These are phyloP conservation scores for Thomomys bottae DNA, from an alignment of 2,113 vertebrate genomes.

Conservation along the genomic window DNA sequence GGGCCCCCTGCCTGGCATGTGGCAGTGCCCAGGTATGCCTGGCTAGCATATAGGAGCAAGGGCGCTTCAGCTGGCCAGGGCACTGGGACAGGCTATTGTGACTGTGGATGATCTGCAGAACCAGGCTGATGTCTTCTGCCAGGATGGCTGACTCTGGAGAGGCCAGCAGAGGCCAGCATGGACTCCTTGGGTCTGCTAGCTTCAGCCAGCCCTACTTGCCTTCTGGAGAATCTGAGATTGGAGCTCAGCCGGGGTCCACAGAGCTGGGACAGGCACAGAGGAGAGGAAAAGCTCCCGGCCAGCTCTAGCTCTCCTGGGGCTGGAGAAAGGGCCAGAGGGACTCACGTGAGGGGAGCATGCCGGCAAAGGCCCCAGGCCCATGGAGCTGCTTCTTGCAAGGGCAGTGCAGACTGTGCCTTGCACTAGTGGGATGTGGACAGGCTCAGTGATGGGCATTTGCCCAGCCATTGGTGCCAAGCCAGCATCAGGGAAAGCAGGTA, in stretches of 20 bases:
- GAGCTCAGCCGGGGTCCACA: not conserved
- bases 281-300: not conserved
- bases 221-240: no score
- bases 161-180: not conserved
- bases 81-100: not conserved
- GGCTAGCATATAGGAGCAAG: not conserved
- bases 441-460: not conserved
- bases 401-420: accelerated
- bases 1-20: not conserved
- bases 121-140: not conserved
- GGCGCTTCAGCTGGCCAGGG: not conserved
- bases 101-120: not conserved
- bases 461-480: no score
- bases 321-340: not conserved
- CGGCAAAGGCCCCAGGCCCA: not conserved
- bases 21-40: accelerated
- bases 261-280: not conserved
- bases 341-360: not conserved
- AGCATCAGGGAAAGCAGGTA: no score
- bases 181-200: not conserved
- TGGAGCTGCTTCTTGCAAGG: not conserved
- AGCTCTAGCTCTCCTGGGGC: no score
- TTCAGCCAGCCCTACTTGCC: no score
- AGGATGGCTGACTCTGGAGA: not conserved
- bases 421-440: no score